These are phyloP conservation scores for Cremastinae sp. DNA, from an alignment of 2,888 invertebrate species.

Conservation along the genomic window DNA sequence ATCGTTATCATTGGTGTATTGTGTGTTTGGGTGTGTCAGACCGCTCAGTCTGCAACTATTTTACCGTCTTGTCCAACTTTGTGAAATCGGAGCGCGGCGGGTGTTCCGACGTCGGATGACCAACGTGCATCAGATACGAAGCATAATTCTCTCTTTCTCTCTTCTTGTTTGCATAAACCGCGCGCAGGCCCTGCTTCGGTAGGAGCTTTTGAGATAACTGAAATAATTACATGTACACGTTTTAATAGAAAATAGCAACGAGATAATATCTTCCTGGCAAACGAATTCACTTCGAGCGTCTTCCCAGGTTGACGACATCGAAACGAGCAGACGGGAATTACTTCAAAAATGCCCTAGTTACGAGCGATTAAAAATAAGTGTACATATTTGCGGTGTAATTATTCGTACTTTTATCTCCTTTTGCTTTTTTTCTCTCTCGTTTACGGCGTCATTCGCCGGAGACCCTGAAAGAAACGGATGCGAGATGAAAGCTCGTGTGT, in stretches of 20 bases:
- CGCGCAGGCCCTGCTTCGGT: not conserved
- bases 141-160: no score
- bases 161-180: not conserved
- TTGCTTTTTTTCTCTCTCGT: slow-evolving; percentile 10
- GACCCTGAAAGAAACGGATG: not conserved
- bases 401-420: not conserved
- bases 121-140: slow-evolving; percentile 5
- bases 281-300: no score
- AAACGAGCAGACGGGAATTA: no score
- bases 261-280: not conserved
- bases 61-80: slow-evolving; percentile 42
- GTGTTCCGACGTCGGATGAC: slow-evolving; percentile 4
- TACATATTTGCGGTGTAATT: not conserved
- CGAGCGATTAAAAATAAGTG: no score
- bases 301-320: not conserved
- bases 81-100: slow-evolving; percentile 10
- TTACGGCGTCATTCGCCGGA: slow-evolving; percentile 9
- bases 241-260: no score
- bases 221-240: not conserved
- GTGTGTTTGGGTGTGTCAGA: slow-evolving; percentile 31
- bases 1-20: no score
- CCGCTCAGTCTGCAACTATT: slow-evolving; percentile 45
- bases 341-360: not conserved
- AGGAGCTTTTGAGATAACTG: not conserved
- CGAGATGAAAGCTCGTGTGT: slow-evolving; percentile 25